Evolutionary conservation across 2,888 invertebrate genomes (phyloP).

Genomic region (Pantelozetes paolii): DNA sequence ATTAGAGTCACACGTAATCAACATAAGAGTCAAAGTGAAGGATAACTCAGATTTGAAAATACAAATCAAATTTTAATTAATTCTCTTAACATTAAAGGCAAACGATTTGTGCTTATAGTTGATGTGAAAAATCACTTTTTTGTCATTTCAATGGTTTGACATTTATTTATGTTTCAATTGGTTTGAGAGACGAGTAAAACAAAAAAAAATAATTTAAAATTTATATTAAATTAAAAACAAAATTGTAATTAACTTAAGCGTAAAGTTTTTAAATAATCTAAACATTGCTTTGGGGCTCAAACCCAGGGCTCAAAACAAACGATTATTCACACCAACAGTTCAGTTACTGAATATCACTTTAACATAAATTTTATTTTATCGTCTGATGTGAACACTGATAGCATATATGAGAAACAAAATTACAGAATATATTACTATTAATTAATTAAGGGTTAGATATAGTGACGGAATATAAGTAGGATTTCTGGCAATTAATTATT

Average conservation of each 20-base stretch:
- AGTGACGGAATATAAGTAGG: background rate
- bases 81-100: too few relatives aligned
- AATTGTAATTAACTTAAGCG: background rate
- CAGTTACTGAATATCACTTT: background rate
- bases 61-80: too few relatives aligned
- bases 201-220: too few relatives aligned
- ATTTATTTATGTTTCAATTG: too few relatives aligned
- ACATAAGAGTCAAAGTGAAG: too few relatives aligned
- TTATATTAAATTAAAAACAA: background rate
- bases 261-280: background rate
- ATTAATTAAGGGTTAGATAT: background rate
- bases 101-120: too few relatives aligned
- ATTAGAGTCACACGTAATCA: too few relatives aligned
- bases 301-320: background rate
- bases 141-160: too few relatives aligned
- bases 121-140: too few relatives aligned
- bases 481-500: background rate
- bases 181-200: too few relatives aligned
- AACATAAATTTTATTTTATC: background rate
- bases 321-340: background rate
- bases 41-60: too few relatives aligned
- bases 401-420: background rate
- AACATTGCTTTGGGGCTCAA: background rate
- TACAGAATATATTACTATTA: background rate
- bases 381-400: background rate